These are phyloP conservation scores for Athetis lepigone DNA, from an alignment of 2,888 invertebrate genomes.

Conservation along the genomic window DNA sequence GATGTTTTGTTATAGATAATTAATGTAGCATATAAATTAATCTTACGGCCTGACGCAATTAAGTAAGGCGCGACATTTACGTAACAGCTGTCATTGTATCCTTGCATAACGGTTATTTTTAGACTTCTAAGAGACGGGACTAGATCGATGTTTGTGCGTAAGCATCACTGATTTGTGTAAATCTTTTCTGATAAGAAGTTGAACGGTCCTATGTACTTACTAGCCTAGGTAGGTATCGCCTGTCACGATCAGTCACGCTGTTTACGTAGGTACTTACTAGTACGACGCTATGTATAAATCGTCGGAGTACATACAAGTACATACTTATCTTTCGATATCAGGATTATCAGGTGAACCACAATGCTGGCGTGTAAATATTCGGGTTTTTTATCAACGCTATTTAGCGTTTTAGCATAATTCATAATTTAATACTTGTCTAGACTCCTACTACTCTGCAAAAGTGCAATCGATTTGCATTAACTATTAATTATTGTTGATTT, in stretches of 20 bases:
- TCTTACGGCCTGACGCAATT: slow-evolving; percentile 16
- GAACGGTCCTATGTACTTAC: slow-evolving; percentile 57
- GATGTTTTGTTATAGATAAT: slow-evolving; percentile 2
- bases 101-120: slow-evolving; percentile 52
- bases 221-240: slow-evolving; percentile 22
- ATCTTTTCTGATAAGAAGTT: slow-evolving; percentile 50
- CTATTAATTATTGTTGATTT: slow-evolving; percentile 16
- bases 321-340: slow-evolving; percentile 43
- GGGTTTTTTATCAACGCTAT: slow-evolving; percentile 22
- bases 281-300: slow-evolving; percentile 30
- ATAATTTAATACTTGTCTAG: too few species aligned
- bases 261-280: slow-evolving; percentile 22
- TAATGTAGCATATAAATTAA: neutral
- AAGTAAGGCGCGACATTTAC: slow-evolving; percentile 20
- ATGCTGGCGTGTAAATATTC: slow-evolving; percentile 28
- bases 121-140: slow-evolving; percentile 34
- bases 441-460: slow-evolving; percentile 41
- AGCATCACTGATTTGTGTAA: slow-evolving; percentile 45
- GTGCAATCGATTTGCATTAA: slow-evolving; percentile 25
- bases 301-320: neutral
- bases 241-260: slow-evolving; percentile 35
- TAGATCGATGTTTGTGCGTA: slow-evolving; percentile 47
- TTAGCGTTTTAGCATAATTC: slow-evolving; percentile 27
- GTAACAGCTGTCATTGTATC: slow-evolving; percentile 27
- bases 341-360: slow-evolving; percentile 43